A percentile compares a stretch with the other conserved stretches of the same genome.
phyloP scores from a whole-genome alignment of 92 coral and sea anemone species.

The Heteractis magnifica region DNA sequence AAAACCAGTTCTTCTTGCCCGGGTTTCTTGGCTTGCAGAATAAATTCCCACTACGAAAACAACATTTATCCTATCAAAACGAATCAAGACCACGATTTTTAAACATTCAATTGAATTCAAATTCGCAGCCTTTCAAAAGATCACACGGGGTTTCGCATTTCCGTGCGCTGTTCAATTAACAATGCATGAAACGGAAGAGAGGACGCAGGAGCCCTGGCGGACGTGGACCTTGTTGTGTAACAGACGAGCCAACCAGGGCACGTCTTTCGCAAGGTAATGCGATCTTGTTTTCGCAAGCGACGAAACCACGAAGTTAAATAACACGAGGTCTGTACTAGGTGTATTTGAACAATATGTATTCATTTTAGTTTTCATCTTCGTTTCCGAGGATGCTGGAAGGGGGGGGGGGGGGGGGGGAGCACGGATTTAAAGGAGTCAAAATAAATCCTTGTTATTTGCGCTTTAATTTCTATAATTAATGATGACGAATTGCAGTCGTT shows the following conservation, averaged over 20 bases:
- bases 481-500: neutral
- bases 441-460: neutral
- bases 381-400: neutral
- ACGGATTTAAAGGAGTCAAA: too few species aligned
- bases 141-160: neutral
- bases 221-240: neutral
- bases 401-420: neutral
- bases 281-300: neutral
- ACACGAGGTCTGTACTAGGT: neutral
- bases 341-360: neutral
- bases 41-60: too few species aligned
- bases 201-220: constrained; percentile 8
- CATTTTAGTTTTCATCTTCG: too few species aligned
- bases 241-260: neutral
- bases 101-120: neutral
- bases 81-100: too few species aligned
- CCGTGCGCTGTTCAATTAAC: neutral
- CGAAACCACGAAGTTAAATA: neutral
- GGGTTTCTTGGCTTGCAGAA: too few species aligned
- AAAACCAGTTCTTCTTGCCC: too few species aligned
- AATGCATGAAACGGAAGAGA: neutral
- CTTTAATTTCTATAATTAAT: neutral
- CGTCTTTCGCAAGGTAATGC: neutral
- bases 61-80: too few species aligned
- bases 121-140: neutral